A percentile compares a stretch with the other conserved stretches of the same genome.
phyloP scores from a whole-genome alignment of 2,113 vertebrate genomes.

The Clarias batrachus region DNA sequence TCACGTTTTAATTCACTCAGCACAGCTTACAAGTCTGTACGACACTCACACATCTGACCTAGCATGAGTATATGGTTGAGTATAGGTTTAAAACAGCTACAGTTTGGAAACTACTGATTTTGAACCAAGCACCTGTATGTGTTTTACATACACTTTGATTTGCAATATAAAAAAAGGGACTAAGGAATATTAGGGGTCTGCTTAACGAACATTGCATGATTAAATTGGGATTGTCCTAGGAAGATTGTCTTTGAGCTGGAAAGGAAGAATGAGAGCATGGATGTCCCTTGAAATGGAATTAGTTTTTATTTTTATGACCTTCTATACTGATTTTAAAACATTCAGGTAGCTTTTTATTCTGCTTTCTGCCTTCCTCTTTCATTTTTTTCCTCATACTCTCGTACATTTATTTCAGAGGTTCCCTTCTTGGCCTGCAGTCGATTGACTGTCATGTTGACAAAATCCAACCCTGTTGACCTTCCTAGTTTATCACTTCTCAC shows the following conservation, averaged over 20 bases:
- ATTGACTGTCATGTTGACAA: not conserved
- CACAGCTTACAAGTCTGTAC: not conserved
- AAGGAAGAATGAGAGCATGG: not conserved
- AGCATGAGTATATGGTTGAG: not conserved
- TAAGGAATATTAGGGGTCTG: not conserved
- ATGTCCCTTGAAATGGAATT: not conserved
- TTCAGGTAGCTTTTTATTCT: not conserved
- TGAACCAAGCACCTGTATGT: not conserved
- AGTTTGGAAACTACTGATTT: not conserved
- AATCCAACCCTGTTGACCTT: not conserved
- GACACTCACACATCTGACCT: not conserved
- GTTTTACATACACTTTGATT: not conserved
- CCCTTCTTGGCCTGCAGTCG: not conserved
- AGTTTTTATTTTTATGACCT: not conserved
- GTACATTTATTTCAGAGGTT: not conserved
- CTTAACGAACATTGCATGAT: not conserved
- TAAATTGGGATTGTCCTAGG: not conserved
- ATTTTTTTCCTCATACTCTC: not conserved
- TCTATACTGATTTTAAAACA: not conserved
- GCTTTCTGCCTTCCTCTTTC: not conserved
- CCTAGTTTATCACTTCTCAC: slow-evolving; percentile 21
- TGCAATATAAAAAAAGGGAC: not conserved
- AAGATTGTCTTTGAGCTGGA: not conserved
- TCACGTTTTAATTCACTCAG: not conserved
- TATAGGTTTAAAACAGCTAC: not conserved